Evolutionary conservation across 2,797 vertebrate genomes (phyloP).

Genomic region (Staurois parvus): DNA sequence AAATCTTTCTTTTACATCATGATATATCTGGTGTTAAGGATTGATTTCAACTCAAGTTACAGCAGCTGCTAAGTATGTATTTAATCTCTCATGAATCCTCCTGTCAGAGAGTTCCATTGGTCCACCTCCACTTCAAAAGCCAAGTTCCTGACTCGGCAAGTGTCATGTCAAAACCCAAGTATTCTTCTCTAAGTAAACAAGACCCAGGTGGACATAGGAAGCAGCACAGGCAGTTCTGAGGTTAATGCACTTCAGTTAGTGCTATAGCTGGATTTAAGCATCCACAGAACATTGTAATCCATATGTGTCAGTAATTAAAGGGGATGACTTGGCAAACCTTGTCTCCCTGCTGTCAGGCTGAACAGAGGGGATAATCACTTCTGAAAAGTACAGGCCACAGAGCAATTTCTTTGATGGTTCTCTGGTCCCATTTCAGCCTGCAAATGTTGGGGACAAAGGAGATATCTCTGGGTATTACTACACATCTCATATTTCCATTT

Average conservation of each 20-base stretch:
- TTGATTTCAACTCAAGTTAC: conserved; percentile 13
- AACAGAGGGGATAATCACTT: background rate
- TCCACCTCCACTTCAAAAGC: background rate
- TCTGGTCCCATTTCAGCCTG: background rate
- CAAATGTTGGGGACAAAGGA: background rate
- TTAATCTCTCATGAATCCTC: conserved; percentile 18
- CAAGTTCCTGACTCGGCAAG: background rate
- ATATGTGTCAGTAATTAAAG: too few species aligned
- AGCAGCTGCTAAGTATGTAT: conserved; percentile 29
- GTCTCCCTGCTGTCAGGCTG: background rate
- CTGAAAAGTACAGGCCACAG: background rate
- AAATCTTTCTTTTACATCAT: background rate
- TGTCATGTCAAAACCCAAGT: background rate
- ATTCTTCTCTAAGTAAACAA: background rate
- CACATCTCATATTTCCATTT: background rate
- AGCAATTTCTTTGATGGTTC: background rate
- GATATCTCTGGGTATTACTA: background rate
- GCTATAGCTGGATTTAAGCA: background rate
- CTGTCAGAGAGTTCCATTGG: conserved; percentile 8
- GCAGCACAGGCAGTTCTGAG: background rate
- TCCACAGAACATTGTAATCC: too few species aligned
- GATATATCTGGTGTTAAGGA: conserved; percentile 20
- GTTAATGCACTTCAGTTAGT: too few species aligned
- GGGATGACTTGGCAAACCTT: background rate
- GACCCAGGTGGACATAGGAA: background rate